Percentiles rank a stretch among this genome's conserved stretches.
Conservation (phyloP, 1,140 invertebrate genomes). For the Megalonaias nervosa region DNA sequence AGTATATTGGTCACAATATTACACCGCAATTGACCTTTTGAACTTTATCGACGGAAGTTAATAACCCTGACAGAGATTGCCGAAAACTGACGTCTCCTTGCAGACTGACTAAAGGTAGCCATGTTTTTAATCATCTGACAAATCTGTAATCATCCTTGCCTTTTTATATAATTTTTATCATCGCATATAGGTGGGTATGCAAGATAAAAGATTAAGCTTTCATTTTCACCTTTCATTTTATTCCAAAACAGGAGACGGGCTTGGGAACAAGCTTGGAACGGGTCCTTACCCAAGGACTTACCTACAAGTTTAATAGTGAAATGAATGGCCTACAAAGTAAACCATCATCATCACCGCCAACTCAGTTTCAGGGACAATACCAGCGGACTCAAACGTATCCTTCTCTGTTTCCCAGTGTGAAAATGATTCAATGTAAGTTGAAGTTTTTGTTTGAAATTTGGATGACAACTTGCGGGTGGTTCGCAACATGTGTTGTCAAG, state of each 20-base stretch:
- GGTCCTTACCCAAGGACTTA: constrained; percentile 56
- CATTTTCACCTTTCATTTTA: constrained; percentile 39
- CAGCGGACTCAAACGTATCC: constrained; percentile 50
- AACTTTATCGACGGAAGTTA: constrained; percentile 35
- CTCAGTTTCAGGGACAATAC: constrained; percentile 50
- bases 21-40: constrained; percentile 1
- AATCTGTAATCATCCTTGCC: constrained; percentile 37
- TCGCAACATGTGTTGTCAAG: too few relatives aligned
- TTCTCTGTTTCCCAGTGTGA: not conserved
- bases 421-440: too few relatives aligned
- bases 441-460: too few relatives aligned
- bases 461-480: too few relatives aligned
- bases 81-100: constrained; percentile 59
- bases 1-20: too few relatives aligned
- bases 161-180: not conserved
- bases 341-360: constrained; percentile 54
- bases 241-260: constrained; percentile 58
- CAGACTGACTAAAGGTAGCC: constrained; percentile 60
- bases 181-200: constrained; percentile 34
- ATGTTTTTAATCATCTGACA: constrained; percentile 46
- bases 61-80: constrained; percentile 36
- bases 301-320: constrained; percentile 54
- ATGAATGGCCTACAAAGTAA: constrained; percentile 60
- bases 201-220: constrained; percentile 33
- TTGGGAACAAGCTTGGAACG: constrained; percentile 61